Evolutionary conservation across 37 sponge, comb jelly and placozoan genomes (phyloP).

Genomic region (Halichondria panicea): DNA sequence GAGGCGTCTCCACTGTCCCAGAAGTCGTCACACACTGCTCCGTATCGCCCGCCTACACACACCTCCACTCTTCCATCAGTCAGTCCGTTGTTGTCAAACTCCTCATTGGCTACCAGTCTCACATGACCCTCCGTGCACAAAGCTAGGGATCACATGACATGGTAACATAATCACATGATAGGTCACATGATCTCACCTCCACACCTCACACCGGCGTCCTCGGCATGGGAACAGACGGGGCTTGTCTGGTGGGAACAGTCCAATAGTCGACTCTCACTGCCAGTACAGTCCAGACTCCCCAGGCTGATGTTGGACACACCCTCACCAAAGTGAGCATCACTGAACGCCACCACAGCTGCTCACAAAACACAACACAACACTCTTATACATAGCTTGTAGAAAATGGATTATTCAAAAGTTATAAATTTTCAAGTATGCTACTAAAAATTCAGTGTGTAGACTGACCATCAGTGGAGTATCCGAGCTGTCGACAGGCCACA

Average conservation of each 20-base stretch:
- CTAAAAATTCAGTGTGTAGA: no score
- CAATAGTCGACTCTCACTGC: not conserved
- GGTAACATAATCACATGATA: no score
- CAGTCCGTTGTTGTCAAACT: no score
- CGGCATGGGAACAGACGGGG: slow-evolving; percentile 2
- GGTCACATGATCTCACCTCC: no score
- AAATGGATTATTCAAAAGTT: no score
- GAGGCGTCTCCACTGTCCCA: slow-evolving; percentile 5
- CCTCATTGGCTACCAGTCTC: no score
- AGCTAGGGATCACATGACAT: no score
- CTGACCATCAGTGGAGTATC: slow-evolving; percentile 7
- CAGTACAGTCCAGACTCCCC: slow-evolving; percentile 18
- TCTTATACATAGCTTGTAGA: no score
- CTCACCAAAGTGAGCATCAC: not conserved
- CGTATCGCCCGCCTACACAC: not conserved
- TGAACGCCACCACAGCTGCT: not conserved
- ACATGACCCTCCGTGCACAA: no score
- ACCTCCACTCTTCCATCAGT: not conserved
- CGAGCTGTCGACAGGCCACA: slow-evolving; percentile 12
- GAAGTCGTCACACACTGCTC: slow-evolving; percentile 5
- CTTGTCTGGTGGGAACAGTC: not conserved
- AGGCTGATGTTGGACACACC: slow-evolving; percentile 3
- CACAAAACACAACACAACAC: no score
- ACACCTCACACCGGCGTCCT: slow-evolving; percentile 25
- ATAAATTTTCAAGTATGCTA: no score